phyloP scores from a whole-genome alignment of 2,797 vertebrate species.

The Pteronotus mesoamericanus region DNA sequence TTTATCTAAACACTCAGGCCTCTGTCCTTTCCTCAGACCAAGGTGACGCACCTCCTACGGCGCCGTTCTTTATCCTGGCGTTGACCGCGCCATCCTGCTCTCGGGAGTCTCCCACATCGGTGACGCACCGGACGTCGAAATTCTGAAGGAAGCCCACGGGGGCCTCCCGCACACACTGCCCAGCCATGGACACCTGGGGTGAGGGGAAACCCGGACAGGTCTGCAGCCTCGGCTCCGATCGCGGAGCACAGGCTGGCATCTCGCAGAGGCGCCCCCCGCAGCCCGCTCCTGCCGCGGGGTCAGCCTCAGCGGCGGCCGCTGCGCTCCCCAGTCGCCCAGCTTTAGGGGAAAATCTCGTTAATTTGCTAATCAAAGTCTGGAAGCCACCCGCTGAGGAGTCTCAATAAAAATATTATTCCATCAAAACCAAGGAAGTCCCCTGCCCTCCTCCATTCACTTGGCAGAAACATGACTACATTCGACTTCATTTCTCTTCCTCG shows the following conservation, averaged over 20 bases:
- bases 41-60: slow-evolving; percentile 70
- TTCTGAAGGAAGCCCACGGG: slow-evolving; percentile 90
- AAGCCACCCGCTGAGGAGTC: not conserved
- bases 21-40: not conserved
- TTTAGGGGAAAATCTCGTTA: not conserved
- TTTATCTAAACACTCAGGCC: not conserved
- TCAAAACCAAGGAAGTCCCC: not conserved
- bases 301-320: not conserved
- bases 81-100: not conserved
- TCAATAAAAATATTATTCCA: not conserved
- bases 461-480: not conserved
- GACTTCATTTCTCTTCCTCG: not conserved
- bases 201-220: not conserved
- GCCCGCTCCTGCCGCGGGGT: not conserved
- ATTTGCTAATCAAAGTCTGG: not conserved
- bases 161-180: slow-evolving; percentile 85
- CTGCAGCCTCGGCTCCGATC: not conserved
- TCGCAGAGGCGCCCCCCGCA: not conserved
- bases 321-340: not conserved
- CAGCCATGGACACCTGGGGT: slow-evolving; percentile 83
- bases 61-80: slow-evolving; percentile 54
- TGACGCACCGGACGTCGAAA: slow-evolving; percentile 84
- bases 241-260: accelerated
- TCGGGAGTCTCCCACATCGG: slow-evolving; percentile 63
- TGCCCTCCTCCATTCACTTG: no score